Conservation (phyloP, 2,888 invertebrate species). For the Tachina grossa region DNA sequence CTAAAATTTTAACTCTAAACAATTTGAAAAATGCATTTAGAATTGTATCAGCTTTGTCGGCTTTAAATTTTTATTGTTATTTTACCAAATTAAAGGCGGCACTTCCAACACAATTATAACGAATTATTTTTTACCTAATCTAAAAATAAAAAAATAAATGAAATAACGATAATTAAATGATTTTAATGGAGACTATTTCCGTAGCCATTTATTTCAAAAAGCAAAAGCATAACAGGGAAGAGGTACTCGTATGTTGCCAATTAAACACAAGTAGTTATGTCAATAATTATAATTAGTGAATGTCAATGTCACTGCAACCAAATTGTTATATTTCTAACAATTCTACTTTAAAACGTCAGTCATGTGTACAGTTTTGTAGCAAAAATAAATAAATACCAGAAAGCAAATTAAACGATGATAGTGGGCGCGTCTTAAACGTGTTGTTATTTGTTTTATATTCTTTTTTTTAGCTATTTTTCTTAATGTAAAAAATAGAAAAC, state of each 20-base stretch:
- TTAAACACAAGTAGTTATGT: slow-evolving; percentile 14
- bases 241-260: not conserved
- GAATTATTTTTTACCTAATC: slow-evolving; percentile 31
- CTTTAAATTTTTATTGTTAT: slow-evolving; percentile 21
- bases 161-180: slow-evolving; percentile 36
- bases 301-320: slow-evolving; percentile 61
- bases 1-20: not conserved
- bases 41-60: slow-evolving; percentile 1
- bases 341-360: slow-evolving; percentile 24
- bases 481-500: slow-evolving; percentile 7
- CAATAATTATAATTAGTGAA: slow-evolving; percentile 56
- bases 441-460: slow-evolving; percentile 21
- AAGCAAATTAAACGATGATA: slow-evolving; percentile 53
- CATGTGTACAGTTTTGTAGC: slow-evolving; percentile 36
- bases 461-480: not conserved
- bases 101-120: slow-evolving; percentile 28
- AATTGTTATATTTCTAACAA: slow-evolving; percentile 17
- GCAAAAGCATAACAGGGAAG: not conserved
- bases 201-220: not conserved
- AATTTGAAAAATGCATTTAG: slow-evolving; percentile 5
- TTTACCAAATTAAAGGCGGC: slow-evolving; percentile 47
- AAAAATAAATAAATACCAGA: slow-evolving; percentile 6
- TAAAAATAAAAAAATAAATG: not conserved
- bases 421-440: slow-evolving; percentile 67
- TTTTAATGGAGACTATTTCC: slow-evolving; percentile 46